Evolutionary conservation across 2,888 invertebrate species (phyloP).

Genomic region (Lasioglossum leucozonium): DNA sequence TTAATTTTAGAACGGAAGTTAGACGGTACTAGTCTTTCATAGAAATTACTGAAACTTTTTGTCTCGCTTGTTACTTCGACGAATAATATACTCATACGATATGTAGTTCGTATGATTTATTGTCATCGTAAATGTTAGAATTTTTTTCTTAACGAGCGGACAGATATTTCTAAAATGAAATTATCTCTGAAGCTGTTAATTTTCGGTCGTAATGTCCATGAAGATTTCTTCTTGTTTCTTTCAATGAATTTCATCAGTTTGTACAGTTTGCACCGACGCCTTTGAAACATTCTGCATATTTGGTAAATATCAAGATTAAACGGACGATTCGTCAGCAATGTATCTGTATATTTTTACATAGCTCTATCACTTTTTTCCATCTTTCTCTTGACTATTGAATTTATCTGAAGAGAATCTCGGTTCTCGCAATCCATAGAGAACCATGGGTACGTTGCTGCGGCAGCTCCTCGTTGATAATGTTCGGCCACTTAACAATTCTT

Average conservation of each 20-base stretch:
- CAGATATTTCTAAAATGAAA: not conserved
- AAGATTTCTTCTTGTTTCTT: not conserved
- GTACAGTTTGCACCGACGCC: not conserved
- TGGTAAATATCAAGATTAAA: not conserved
- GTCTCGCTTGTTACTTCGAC: not conserved
- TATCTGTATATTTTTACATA: not conserved
- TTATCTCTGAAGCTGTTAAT: not conserved
- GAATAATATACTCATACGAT: not conserved
- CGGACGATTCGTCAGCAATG: not conserved
- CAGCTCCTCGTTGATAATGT: not conserved
- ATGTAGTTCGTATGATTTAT: not conserved
- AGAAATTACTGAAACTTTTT: not conserved
- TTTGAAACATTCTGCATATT: not conserved
- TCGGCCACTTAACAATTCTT: not conserved
- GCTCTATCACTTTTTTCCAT: not conserved
- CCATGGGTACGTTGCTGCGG: not conserved
- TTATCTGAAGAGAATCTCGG: not conserved
- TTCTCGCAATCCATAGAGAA: not conserved
- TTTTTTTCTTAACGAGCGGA: not conserved
- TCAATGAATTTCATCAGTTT: not conserved
- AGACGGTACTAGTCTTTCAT: not conserved
- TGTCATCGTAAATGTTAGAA: not conserved
- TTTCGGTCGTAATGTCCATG: not conserved
- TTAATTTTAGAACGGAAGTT: not conserved
- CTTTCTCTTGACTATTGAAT: not conserved